phyloP scores from a whole-genome alignment of 2,113 vertebrate species.

The Macheiramphus alcinus region DNA sequence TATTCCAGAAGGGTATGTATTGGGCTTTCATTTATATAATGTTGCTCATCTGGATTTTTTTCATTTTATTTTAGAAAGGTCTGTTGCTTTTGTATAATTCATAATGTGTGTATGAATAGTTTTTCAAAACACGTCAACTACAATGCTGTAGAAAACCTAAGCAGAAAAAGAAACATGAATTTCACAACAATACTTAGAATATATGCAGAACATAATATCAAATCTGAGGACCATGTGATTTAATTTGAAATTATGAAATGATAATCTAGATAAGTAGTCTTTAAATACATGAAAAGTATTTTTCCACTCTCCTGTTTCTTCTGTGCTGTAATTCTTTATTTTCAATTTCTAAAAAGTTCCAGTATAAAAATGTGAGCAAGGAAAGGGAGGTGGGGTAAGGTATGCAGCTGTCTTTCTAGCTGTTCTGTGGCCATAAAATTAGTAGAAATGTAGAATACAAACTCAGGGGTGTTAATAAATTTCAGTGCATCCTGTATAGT shows the following conservation, averaged over 20 bases:
- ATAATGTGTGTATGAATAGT: not conserved
- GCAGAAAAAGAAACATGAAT: not conserved
- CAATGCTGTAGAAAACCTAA: not conserved
- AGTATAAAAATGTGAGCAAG: not conserved
- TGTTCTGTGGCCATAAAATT: not conserved
- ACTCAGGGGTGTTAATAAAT: not conserved
- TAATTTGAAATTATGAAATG: not conserved
- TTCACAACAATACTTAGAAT: not conserved
- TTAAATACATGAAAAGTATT: not conserved
- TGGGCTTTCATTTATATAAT: not conserved
- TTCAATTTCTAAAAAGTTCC: not conserved
- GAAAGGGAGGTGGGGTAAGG: rapidly evolving
- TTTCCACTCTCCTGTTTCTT: not conserved
- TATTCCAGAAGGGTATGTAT: not conserved
- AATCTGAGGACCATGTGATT: rapidly evolving
- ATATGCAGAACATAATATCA: not conserved
- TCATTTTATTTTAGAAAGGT: not conserved
- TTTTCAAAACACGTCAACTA: not conserved
- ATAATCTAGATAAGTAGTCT: not conserved
- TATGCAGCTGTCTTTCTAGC: not conserved
- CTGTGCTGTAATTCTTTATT: not conserved
- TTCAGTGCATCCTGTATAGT: not conserved
- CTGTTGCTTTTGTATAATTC: not conserved
- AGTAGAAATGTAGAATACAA: not conserved
- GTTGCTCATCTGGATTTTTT: not conserved